Base-by-base conservation (phyloP, 2,113 vertebrate genomes). In the Cyprinodon variegatus region DNA sequence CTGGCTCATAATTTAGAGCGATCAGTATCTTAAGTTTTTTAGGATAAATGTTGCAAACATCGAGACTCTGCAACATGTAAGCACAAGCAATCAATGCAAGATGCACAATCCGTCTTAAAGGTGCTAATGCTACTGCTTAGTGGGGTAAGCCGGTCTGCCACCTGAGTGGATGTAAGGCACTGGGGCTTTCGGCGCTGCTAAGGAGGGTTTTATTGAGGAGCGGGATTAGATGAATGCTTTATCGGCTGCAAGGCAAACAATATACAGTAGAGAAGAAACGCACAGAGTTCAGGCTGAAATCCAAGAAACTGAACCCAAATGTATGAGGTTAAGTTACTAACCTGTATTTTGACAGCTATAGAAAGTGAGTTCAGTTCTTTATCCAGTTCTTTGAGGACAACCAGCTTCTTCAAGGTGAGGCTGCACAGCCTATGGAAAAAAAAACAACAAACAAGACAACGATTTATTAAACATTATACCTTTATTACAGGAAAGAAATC, bases 321-420 rank as follows among this genome's bases (percentile, higher is more conserved):
- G 41, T 1, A 29, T 4, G 40, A 85, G 57, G 72, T 77, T 53
- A 83, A 81, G 53, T 41, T 73, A 85, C 92, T 81, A 82, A 94
- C 94, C 93, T 95, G 94, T 66, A 95, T 95, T 91, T 95, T 94
- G 61, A 93, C 93, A 15, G 93, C 92, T 78, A 94, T 94, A n/a
- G 92, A 93, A 61, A 94, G 83, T 1, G 93, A 94, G 82, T 92
- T 96, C 65, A 97, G 94, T 71, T 97, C 96, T 89, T 96, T 97
- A 83, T 97, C 96, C 94, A 97, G 94, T 81, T 97, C 93, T 86
- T 91, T 93, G 38, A 93, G 83, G 41, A 94, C 90, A 0, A 94
- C 90, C 70, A 93, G 91, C 84, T 96, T 97, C 88, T 96, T 96
- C 90, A 97, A 88, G 2, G 96, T 96, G 82, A 97, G 92, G 88